Evolutionary conservation across 2,888 invertebrate species (phyloP).

Genomic region (Synergus japonicus): DNA sequence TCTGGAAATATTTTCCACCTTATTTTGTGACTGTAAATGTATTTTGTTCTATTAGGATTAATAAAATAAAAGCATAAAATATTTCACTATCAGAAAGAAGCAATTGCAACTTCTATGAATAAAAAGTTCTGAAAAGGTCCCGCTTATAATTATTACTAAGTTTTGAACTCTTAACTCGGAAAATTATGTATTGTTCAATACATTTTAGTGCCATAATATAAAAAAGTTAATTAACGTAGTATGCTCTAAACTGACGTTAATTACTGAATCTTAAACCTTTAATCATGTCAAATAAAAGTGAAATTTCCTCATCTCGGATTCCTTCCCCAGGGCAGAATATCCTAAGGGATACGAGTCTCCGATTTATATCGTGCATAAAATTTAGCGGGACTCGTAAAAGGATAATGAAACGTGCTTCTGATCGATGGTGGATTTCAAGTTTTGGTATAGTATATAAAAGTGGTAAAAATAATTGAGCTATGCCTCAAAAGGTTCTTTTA

Average conservation of each 20-base stretch:
- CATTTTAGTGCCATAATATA: neutral
- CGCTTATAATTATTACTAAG: neutral
- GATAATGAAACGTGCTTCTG: constrained; percentile 23
- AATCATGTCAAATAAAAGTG: neutral
- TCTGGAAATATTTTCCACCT: too few relatives aligned
- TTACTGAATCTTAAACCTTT: neutral
- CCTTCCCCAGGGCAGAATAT: neutral
- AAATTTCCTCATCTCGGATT: neutral
- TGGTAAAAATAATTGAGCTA: constrained; percentile 19
- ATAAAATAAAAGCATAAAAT: too few relatives aligned
- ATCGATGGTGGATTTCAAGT: constrained; percentile 17
- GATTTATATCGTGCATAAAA: constrained; percentile 29
- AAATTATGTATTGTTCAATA: neutral
- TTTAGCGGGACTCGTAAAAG: constrained; percentile 11
- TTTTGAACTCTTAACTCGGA: neutral
- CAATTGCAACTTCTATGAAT: too few relatives aligned
- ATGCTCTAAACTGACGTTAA: neutral
- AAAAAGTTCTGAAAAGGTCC: neutral
- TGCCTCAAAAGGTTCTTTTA: constrained; percentile 9
- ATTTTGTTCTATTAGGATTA: too few relatives aligned
- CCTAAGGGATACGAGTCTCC: neutral
- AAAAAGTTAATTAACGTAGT: neutral
- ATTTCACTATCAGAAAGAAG: too few relatives aligned
- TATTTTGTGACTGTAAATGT: too few relatives aligned
- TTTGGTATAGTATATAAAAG: neutral